Conservation (phyloP, 2,113 vertebrate species). For the Holacanthus passer region DNA sequence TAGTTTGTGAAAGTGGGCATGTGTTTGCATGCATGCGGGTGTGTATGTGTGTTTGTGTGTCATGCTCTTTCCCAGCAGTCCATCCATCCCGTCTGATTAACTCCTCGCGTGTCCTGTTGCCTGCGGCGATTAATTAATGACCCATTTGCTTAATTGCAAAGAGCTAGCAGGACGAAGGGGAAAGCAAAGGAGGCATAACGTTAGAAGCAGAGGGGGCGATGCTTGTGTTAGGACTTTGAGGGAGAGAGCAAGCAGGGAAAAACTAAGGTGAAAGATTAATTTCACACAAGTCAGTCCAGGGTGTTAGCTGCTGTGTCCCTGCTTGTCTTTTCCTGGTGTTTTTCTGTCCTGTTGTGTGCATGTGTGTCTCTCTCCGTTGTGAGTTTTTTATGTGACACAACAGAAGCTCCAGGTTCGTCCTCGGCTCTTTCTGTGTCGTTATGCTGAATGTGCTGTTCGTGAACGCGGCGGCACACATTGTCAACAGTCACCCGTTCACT, state of each 20-base stretch:
- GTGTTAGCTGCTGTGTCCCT: conserved; percentile 6
- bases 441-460: conserved; percentile 69
- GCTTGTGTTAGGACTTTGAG: conserved; percentile 37
- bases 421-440: conserved; percentile 39
- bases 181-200: conserved; percentile 36
- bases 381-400: conserved; percentile 43
- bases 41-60: conserved; percentile 38
- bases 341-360: neutral
- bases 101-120: conserved; percentile 74
- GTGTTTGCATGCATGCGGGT: neutral
- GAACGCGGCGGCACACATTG: conserved; percentile 50
- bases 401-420: conserved; percentile 57
- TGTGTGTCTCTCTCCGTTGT: conserved; percentile 27
- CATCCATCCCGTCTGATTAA: conserved; percentile 78
- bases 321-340: conserved; percentile 30
- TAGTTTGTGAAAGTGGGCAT: conserved; percentile 41
- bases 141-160: conserved; percentile 82
- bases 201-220: conserved; percentile 10
- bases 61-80: conserved; percentile 52
- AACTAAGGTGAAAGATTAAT: neutral
- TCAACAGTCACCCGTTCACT: conserved; percentile 64
- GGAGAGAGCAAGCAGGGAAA: conserved; percentile 25
- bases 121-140: conserved; percentile 80
- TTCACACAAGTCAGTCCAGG: neutral
- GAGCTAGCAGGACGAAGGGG: conserved; percentile 63